Evolutionary conservation across 2,888 invertebrate genomes (phyloP).

Genomic region (Podabrus alpinus): DNA sequence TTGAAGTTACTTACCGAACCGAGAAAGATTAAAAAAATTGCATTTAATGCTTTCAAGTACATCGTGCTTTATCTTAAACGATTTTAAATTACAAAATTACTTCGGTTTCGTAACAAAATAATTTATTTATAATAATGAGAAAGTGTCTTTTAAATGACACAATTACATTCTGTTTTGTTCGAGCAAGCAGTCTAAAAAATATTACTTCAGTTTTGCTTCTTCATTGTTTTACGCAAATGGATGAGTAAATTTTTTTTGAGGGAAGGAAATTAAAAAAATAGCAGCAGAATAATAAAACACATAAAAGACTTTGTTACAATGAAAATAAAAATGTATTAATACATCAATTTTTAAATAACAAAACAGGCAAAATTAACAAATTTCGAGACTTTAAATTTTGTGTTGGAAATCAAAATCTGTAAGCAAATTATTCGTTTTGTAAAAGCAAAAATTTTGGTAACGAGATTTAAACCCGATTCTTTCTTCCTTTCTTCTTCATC

Average conservation of each 20-base stretch:
- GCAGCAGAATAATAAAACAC: too few relatives aligned
- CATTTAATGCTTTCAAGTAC: background rate
- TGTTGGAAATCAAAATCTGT: too few relatives aligned
- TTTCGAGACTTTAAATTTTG: too few relatives aligned
- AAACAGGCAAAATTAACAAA: too few relatives aligned
- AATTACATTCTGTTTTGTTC: background rate
- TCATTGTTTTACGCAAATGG: background rate
- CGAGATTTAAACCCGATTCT: too few relatives aligned
- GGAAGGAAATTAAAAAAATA: too few relatives aligned
- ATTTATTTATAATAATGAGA: slow-evolving; percentile 17
- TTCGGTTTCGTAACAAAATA: slow-evolving; percentile 8
- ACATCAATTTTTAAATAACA: too few relatives aligned
- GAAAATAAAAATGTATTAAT: too few relatives aligned
- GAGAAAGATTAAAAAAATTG: background rate
- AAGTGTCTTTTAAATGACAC: slow-evolving; percentile 10
- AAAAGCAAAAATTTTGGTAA: too few relatives aligned
- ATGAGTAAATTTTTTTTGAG: background rate
- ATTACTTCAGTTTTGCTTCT: background rate
- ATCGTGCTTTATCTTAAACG: slow-evolving; percentile 8
- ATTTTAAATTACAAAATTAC: slow-evolving; percentile 9
- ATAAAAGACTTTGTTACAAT: too few relatives aligned
- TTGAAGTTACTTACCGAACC: background rate
- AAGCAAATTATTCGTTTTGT: too few relatives aligned
- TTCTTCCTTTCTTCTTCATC: too few relatives aligned
- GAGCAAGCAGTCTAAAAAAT: background rate